These are phyloP conservation scores for Drosophila kanekoi DNA, from an alignment of 2,888 invertebrate species.

Conservation along the genomic window DNA sequence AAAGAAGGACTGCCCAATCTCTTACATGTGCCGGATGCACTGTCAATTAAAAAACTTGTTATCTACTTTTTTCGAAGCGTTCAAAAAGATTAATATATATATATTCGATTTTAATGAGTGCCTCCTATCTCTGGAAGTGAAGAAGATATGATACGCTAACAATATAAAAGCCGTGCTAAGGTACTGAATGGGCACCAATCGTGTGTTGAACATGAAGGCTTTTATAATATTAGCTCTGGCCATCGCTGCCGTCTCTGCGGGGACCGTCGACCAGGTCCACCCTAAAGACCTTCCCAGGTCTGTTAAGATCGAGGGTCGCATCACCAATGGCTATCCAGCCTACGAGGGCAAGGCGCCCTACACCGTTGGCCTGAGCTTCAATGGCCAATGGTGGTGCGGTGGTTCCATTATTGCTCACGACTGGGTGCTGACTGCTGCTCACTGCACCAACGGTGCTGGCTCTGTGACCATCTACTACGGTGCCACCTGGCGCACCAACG, in stretches of 20 bases:
- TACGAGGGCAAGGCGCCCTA: conserved; percentile 72
- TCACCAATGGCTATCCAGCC: conserved; percentile 75
- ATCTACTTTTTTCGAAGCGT: conserved; percentile 18
- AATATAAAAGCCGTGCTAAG: conserved; percentile 17
- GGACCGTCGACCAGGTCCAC: conserved; percentile 27
- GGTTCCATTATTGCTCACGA: conserved; percentile 73
- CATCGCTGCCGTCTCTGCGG: conserved; percentile 29
- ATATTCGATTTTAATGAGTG: conserved; percentile 6
- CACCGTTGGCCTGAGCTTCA: conserved; percentile 73
- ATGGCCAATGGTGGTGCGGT: conserved; percentile 72
- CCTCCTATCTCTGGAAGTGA: conserved; percentile 10
- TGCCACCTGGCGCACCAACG: conserved; percentile 63
- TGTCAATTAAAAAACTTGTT: conserved; percentile 4
- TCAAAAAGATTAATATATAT: conserved; percentile 8
- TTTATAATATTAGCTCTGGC: conserved; percentile 30
- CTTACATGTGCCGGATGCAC: neutral
- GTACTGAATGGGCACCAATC: conserved; percentile 20
- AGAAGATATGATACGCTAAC: conserved; percentile 19
- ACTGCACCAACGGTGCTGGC: conserved; percentile 65
- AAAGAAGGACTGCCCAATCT: conserved; percentile 3
- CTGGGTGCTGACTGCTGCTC: conserved; percentile 80
- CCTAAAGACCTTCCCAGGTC: conserved; percentile 28
- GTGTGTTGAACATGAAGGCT: conserved; percentile 35
- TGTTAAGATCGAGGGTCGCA: conserved; percentile 41
- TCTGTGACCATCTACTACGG: conserved; percentile 73